Evolutionary conservation across 1,140 invertebrate genomes (phyloP), one percentile per base, ranked within the genome.

Genomic region (Drosophila dunni): DNA sequence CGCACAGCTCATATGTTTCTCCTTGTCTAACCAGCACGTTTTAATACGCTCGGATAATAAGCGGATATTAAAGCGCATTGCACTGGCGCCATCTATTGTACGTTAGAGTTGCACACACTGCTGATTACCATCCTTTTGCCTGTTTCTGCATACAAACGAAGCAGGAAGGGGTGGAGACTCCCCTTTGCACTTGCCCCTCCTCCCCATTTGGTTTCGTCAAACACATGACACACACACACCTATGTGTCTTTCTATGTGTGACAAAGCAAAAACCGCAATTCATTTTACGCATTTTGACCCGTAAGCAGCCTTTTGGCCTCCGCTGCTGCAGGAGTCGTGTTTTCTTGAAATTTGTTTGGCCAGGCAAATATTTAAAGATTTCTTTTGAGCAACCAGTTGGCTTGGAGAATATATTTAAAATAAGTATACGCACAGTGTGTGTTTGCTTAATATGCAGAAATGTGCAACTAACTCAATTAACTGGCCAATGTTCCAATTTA

Each of bases 221-320:
- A 44, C 44, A 60, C 24, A 45, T 60, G 24, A 9, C 45, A 50
- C 45, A 3, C 45, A 50, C 10, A 9, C 36, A 38, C 10, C 10
- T 0, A 20, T 9, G 7, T 63, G 51, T 75, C 9, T 53, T 56
- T 56, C n/a, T n/a, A 29, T 77, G 60, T 65, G 63, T 48, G 64
- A 64, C 69, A 78, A 58, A 48, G 42, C 60, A 60, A 54, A 78
- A 78, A 71, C 75, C 65, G 46, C 75, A 74, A 33, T 66, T 34
- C 61, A 29, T 73, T 24, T 20, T 8, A 24, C 34, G 34, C 11
- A 10, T n/a, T 11, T 62, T 42, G 11, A 2, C 13, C 44, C 8
- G 44, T 46, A 9, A 46, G 44, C 44, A 20, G 44, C 44, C 17
- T 53, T 29, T 36, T 50, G 48, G 24, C 11, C 46, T 5, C 42